Evolutionary conservation across 2,797 vertebrate genomes (phyloP).

Genomic region (Mus caroli): DNA sequence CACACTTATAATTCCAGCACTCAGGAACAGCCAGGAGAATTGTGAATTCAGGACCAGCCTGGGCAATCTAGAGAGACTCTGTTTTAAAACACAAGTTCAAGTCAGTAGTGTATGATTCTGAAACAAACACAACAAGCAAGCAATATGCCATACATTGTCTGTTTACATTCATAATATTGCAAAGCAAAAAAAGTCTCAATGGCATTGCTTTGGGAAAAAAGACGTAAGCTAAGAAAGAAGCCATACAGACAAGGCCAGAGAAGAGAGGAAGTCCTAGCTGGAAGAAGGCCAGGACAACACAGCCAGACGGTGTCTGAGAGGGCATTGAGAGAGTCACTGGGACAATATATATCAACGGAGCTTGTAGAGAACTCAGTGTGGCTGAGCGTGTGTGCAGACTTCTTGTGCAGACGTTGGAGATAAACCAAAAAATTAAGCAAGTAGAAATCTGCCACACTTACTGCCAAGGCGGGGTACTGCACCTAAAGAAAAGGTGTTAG

Average conservation of each 20-base stretch:
- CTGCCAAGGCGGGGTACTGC: not conserved
- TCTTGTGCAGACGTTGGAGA: not conserved
- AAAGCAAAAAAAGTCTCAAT: not conserved
- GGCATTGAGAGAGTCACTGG: too few relatives aligned
- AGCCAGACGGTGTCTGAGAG: not conserved
- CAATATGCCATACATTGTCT: too few relatives aligned
- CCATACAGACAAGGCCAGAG: not conserved
- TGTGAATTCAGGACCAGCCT: not conserved
- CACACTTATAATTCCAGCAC: not conserved
- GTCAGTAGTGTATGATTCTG: not conserved
- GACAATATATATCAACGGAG: not conserved
- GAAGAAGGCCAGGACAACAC: not conserved
- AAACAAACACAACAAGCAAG: not conserved
- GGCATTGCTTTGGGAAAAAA: constrained; percentile 5
- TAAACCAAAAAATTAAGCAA: constrained; percentile 25
- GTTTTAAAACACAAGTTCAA: not conserved
- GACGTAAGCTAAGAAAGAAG: constrained; percentile 18
- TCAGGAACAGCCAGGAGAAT: not conserved
- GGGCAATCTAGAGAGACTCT: not conserved
- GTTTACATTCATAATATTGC: not conserved
- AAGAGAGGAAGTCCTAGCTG: not conserved
- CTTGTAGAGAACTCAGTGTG: not conserved
- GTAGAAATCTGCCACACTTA: not conserved
- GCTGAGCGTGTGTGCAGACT: not conserved
- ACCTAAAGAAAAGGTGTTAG: constrained; percentile 36